Conservation (phyloP, 2,888 invertebrate genomes). For the Agapostemon virescens region DNA sequence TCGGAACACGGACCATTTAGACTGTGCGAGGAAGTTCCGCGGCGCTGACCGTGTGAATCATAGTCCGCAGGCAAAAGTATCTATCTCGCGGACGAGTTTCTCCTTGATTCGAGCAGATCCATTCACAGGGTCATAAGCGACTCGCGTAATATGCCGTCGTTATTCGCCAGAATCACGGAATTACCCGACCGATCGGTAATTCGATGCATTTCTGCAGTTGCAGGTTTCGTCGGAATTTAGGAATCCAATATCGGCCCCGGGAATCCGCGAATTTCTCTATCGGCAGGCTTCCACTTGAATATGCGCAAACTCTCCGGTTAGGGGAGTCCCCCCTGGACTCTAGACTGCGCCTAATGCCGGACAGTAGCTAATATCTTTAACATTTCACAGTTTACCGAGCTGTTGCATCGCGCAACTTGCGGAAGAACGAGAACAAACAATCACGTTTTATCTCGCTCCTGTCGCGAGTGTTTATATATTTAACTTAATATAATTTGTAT, state of each 20-base stretch:
- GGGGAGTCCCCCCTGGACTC: neutral
- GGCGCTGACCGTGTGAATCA: conserved; percentile 8
- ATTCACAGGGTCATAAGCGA: neutral
- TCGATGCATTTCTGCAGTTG: neutral
- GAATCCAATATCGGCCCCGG: neutral
- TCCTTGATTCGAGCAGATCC: neutral
- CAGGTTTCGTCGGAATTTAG: neutral
- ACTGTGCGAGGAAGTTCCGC: conserved; percentile 1
- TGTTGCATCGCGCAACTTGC: too few relatives aligned
- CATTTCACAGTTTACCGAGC: too few relatives aligned
- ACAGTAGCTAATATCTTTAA: neutral
- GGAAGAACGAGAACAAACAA: too few relatives aligned
- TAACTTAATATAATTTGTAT: too few relatives aligned
- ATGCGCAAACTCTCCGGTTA: neutral
- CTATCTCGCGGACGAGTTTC: neutral
- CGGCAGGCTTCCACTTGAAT: neutral
- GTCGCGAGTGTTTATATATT: too few relatives aligned
- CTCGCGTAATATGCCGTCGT: neutral
- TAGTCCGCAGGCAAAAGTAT: neutral
- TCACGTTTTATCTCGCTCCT: too few relatives aligned
- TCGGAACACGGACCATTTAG: conserved; percentile 4
- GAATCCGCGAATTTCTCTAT: neutral
- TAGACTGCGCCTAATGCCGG: neutral
- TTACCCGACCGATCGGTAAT: neutral
- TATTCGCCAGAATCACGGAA: neutral